phyloP scores from a whole-genome alignment of 2,113 vertebrate genomes.

The Neodontobutis hainanensis region DNA sequence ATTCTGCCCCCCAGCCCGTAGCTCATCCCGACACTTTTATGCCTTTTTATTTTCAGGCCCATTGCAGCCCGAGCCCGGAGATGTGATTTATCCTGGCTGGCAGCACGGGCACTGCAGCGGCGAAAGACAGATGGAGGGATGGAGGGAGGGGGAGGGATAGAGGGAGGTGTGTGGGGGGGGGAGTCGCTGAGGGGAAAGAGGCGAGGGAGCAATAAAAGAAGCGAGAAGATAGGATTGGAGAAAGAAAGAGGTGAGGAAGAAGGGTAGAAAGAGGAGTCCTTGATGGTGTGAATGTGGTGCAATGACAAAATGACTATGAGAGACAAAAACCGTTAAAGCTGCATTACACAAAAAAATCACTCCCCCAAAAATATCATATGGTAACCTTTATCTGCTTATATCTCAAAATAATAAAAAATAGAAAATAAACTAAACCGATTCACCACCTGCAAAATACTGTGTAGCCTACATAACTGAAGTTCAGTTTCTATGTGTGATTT shows the following conservation, averaged over 20 bases:
- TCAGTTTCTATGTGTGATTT: too few relatives aligned
- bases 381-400: too few relatives aligned
- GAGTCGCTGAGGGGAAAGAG: constrained; percentile 55
- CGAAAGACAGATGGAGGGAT: constrained; percentile 73
- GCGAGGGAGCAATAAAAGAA: constrained; percentile 35
- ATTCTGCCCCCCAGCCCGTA: constrained; percentile 76
- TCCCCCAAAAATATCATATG: too few relatives aligned
- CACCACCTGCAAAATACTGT: too few relatives aligned
- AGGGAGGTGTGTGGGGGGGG: constrained; percentile 20
- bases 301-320: constrained; percentile 1
- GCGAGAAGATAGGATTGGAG: constrained; percentile 41
- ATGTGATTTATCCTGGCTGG: constrained; percentile 80
- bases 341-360: too few relatives aligned
- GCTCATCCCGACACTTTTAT: constrained; percentile 81
- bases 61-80: constrained; percentile 75
- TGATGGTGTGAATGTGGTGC: constrained; percentile 5
- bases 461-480: too few relatives aligned
- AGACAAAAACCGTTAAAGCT: background rate
- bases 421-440: too few relatives aligned
- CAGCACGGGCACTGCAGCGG: constrained; percentile 79
- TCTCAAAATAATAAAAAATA: too few relatives aligned
- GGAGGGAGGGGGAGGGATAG: constrained; percentile 27
- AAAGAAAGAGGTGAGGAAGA: constrained; percentile 19
- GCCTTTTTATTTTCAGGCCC: constrained; percentile 81
- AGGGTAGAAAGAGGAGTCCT: constrained; percentile 22